Percentiles rank a stretch among this genome's conserved stretches.
Evolutionary conservation across 2,888 invertebrate genomes (phyloP).

Genomic region (Diarsia rubi): DNA sequence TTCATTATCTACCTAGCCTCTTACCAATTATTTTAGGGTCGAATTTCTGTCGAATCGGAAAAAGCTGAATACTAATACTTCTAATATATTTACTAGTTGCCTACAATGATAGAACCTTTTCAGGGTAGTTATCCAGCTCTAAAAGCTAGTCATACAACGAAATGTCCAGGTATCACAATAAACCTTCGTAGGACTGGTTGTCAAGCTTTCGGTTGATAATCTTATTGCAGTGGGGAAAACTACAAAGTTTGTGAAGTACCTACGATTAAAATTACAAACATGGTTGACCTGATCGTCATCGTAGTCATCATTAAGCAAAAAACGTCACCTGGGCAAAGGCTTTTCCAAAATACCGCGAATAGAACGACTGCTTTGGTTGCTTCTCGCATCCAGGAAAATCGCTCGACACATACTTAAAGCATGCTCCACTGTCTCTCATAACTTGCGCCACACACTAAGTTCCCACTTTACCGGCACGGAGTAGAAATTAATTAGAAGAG

Average conservation of each 20-base stretch:
- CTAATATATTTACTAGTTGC: neutral
- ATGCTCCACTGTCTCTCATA: neutral
- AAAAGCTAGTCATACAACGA: neutral
- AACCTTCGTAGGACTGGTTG: neutral
- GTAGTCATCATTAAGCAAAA: neutral
- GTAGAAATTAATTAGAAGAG: slow-evolving; percentile 89
- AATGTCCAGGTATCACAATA: neutral
- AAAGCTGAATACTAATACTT: neutral
- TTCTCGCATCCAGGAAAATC: neutral
- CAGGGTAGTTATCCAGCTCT: neutral
- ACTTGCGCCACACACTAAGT: slow-evolving; percentile 67
- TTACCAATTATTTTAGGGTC: neutral
- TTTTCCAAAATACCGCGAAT: neutral
- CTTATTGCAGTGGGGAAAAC: neutral
- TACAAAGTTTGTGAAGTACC: neutral
- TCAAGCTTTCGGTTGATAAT: neutral
- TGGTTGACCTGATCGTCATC: neutral
- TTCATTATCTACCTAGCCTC: neutral
- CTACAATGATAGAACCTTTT: too few species aligned
- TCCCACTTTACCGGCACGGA: slow-evolving; percentile 84
- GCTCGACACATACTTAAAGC: neutral
- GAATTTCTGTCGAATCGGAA: neutral
- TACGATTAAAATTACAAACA: neutral
- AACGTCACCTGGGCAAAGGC: neutral
- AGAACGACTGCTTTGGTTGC: neutral